Base-by-base conservation (phyloP, 2,888 invertebrate genomes). In the Altica lythri region DNA sequence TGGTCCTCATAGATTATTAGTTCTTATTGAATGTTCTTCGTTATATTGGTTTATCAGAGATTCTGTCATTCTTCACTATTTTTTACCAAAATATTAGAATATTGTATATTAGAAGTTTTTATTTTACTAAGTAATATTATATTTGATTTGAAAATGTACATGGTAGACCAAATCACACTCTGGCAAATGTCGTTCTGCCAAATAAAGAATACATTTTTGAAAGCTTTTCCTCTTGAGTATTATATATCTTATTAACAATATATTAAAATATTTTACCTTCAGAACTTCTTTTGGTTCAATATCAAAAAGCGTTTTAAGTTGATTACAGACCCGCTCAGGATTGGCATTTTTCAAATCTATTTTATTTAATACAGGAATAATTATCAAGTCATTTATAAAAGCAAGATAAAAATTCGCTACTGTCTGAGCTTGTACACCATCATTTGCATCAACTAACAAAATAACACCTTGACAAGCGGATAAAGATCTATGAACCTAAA, bases 351-450 rank as follows among this genome's bases (percentile, higher is more conserved):
- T 92, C 48, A 98, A 80, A 75, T 99, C 98, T 51, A 98, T 93
- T 81, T 99, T 99, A 77, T 98, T 99, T 25, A 99, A 79, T 1
- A 95, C 94, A 0, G 98, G 96, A 68, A 98, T 86, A 53, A 98
- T 88, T 1, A 81, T 77, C 46, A 97, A 77, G 65, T 95, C 86
- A 62, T 85, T 85, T 45, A 85, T 86, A 76, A 90, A 90, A 0
- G 98, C 96, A 58, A 97, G 77, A 73, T 92, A 90, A 77, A 93
- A 96, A 69, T 98, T 98, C 10, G 98, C 96, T 1, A 98, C 94
- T 0, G 98, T 99, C 78, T 99, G 98, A 0, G 98, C 97, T 79
- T 97, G 95, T 1, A 96, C 88, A 5, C 91, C 91, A 80, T 95
- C 93, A 77, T 95, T 96, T 1, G 98, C 95, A 79, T 98, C 98